Conservation (phyloP, 2,888 invertebrate species). For the Eustalomyia histrio region DNA sequence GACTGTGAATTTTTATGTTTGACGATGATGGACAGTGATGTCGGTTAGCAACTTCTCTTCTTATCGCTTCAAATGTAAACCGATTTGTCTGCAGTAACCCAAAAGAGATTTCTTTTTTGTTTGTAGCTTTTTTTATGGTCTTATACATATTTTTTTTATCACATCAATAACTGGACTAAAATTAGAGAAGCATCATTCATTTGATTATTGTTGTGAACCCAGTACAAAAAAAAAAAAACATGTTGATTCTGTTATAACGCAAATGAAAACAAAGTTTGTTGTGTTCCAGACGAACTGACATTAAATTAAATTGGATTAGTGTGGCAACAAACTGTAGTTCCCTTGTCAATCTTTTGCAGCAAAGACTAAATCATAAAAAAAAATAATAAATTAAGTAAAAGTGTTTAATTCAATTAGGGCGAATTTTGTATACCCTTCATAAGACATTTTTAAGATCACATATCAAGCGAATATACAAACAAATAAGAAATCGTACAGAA, state of each 20-base stretch:
- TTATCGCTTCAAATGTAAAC: constrained; percentile 64
- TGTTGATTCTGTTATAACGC: constrained; percentile 11
- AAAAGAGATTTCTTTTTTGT: constrained; percentile 38
- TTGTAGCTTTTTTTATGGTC: too few species aligned
- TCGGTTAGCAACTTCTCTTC: constrained; percentile 63
- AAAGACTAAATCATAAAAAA: constrained; percentile 50
- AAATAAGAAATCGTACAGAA: too few species aligned
- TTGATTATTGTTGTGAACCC: constrained; percentile 19
- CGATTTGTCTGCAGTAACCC: constrained; percentile 64
- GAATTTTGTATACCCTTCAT: not conserved
- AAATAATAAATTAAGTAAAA: not conserved
- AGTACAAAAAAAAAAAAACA: not conserved
- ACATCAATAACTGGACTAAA: constrained; percentile 56
- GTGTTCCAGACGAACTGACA: constrained; percentile 77
- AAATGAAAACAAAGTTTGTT: constrained; percentile 27
- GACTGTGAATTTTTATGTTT: constrained; percentile 35
- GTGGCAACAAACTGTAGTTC: constrained; percentile 69
- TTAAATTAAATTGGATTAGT: constrained; percentile 79
- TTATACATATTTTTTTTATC: constrained; percentile 28
- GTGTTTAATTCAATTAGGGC: not conserved
- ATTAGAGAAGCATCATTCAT: constrained; percentile 54
- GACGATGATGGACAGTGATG: constrained; percentile 66
- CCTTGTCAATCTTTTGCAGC: constrained; percentile 75
- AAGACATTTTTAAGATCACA: too few species aligned
- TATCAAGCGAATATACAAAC: too few species aligned